Percentiles rank a stretch among this genome's conserved stretches.
Evolutionary conservation across 2,797 vertebrate species (phyloP).

Genomic region (Anas georgica): DNA sequence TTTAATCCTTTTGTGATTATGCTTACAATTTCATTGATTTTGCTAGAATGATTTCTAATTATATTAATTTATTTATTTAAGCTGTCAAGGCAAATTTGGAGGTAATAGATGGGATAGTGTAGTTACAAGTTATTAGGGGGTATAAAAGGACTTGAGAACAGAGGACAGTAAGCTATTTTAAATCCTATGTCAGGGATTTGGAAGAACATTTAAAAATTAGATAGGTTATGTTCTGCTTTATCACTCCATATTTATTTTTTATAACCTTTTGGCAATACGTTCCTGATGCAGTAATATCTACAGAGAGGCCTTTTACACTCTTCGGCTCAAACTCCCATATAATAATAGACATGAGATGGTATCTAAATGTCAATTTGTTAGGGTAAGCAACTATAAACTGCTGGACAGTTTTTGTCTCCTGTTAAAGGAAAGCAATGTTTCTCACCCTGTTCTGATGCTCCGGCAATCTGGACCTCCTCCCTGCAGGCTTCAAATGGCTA

Average conservation of each 20-base stretch:
- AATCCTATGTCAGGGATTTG: neutral
- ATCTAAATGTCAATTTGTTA: neutral
- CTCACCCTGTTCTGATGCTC: neutral
- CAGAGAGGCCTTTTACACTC: neutral
- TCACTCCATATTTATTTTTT: neutral
- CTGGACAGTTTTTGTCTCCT: neutral
- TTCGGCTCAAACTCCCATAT: neutral
- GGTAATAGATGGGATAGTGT: neutral
- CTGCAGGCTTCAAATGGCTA: neutral
- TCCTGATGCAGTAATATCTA: neutral
- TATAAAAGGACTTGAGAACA: neutral
- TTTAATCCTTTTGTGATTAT: neutral
- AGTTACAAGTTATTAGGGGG: neutral
- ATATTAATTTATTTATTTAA: neutral
- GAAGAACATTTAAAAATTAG: neutral
- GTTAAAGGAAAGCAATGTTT: neutral
- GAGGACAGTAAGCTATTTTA: neutral
- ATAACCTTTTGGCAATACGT: neutral
- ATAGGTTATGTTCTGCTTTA: neutral
- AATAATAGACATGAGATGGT: neutral
- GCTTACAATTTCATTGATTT: neutral
- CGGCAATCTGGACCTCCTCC: neutral
- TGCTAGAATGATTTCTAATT: neutral
- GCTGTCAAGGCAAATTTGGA: neutral
- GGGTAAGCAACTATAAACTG: neutral